Conservation (phyloP, 2,113 vertebrate species). For the Empidonax traillii region DNA sequence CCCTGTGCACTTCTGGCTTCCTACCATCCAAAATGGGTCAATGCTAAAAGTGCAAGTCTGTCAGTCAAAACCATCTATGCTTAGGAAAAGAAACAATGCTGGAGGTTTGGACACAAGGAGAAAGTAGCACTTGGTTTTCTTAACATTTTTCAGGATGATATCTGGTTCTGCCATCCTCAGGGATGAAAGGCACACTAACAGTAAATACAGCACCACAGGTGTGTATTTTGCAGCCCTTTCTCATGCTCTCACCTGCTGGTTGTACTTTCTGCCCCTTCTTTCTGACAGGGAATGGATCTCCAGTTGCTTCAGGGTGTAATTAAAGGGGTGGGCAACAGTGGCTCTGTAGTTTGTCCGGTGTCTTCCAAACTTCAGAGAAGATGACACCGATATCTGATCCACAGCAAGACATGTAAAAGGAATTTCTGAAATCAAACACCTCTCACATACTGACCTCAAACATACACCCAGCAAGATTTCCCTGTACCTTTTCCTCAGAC, state of each 20-base stretch:
- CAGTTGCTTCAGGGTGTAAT: slow-evolving; percentile 64
- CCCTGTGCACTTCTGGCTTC: not conserved
- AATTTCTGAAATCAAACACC: not conserved
- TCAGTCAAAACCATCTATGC: not conserved
- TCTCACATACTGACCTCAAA: not conserved
- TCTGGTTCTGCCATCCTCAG: not conserved
- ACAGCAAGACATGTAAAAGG: not conserved
- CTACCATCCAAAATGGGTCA: not conserved
- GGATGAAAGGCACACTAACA: not conserved
- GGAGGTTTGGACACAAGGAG: not conserved
- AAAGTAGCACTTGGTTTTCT: not conserved
- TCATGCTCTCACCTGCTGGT: slow-evolving; percentile 68
- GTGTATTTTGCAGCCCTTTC: not conserved
- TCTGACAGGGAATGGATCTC: slow-evolving; percentile 68
- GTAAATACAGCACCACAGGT: not conserved
- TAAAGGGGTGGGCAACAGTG: slow-evolving; percentile 76
- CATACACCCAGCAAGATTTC: not conserved
- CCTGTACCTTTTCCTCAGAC: not conserved
- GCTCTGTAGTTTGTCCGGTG: slow-evolving; percentile 56
- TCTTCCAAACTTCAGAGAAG: slow-evolving; percentile 68
- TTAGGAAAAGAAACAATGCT: not conserved
- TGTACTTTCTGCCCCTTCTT: slow-evolving; percentile 56
- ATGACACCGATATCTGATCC: slow-evolving; percentile 66
- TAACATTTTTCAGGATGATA: not conserved
- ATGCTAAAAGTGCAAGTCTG: not conserved